Percentiles rank a stretch among this genome's conserved stretches.
Conservation (phyloP, 2,888 invertebrate species). For the Drosophila atroscutellata region DNA sequence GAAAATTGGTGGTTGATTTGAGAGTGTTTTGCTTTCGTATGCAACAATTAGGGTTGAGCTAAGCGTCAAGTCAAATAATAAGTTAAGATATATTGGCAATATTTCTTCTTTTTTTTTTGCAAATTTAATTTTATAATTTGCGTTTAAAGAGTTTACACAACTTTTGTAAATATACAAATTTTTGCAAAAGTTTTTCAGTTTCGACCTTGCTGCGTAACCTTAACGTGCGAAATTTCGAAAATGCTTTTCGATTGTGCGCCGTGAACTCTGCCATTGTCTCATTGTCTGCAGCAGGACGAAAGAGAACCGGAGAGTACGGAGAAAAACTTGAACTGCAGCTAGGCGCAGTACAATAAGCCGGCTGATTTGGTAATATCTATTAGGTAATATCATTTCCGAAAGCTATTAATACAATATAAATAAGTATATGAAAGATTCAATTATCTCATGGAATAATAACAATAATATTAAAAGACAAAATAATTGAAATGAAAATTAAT, state of each 20-base stretch:
- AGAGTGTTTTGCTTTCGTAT: slow-evolving; percentile 10
- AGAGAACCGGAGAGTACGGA: background rate
- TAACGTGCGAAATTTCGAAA: slow-evolving; percentile 42
- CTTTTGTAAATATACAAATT: background rate
- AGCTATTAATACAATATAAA: background rate
- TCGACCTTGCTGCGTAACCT: slow-evolving; percentile 39
- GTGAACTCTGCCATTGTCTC: slow-evolving; percentile 23
- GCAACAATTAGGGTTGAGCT: slow-evolving; percentile 24
- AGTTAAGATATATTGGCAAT: background rate
- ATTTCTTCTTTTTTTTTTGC: background rate
- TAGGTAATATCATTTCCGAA: background rate
- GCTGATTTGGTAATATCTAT: slow-evolving; percentile 38
- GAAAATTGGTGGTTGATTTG: slow-evolving; percentile 35
- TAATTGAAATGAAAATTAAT: background rate
- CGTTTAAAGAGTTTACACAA: background rate
- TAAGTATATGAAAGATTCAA: background rate
- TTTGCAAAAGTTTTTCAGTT: background rate
- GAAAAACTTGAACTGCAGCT: slow-evolving; percentile 14
- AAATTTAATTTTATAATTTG: background rate
- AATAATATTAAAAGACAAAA: background rate
- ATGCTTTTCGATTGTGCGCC: slow-evolving; percentile 44
- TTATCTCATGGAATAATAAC: background rate
- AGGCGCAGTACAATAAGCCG: slow-evolving; percentile 50
- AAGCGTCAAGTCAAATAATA: background rate
- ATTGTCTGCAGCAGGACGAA: slow-evolving; percentile 8